A percentile compares a stretch with the other conserved stretches of the same genome.
These are phyloP conservation scores for Acleris emargana DNA, from an alignment of 2,888 invertebrate species.

Conservation along the genomic window DNA sequence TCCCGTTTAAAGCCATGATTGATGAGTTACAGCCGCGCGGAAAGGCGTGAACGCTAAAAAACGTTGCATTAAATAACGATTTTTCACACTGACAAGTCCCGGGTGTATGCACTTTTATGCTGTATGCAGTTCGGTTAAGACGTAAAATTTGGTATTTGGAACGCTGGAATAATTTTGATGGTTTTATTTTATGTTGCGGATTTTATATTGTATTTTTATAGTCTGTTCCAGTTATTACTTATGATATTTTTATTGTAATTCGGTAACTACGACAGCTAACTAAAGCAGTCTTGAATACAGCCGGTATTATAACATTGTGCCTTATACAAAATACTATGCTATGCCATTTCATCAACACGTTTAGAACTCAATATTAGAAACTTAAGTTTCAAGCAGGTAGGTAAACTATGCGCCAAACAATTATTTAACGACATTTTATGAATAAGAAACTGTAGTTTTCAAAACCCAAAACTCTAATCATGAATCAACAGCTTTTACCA, in stretches of 20 bases:
- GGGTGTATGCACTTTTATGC: conserved; percentile 45
- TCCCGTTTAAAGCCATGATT: conserved; percentile 59
- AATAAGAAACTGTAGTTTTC: too few relatives aligned
- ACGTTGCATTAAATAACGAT: conserved; percentile 67
- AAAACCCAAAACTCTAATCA: too few relatives aligned
- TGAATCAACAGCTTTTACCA: not conserved
- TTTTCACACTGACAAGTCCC: conserved; percentile 65
- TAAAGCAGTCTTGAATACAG: too few relatives aligned
- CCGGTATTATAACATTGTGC: too few relatives aligned
- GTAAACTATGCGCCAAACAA: too few relatives aligned
- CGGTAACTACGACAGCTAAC: too few relatives aligned
- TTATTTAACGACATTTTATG: too few relatives aligned
- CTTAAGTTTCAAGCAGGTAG: too few relatives aligned
- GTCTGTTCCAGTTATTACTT: conserved; percentile 1
- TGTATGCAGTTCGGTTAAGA: conserved; percentile 27
- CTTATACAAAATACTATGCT: too few relatives aligned
- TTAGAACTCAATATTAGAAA: too few relatives aligned
- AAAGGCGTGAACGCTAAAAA: conserved; percentile 59
- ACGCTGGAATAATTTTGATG: conserved; percentile 17
- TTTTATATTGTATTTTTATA: conserved; percentile 2
- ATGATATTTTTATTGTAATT: not conserved
- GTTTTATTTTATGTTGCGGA: conserved; percentile 6
- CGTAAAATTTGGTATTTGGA: conserved; percentile 33
- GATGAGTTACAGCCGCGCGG: conserved; percentile 55
- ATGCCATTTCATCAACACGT: too few relatives aligned